Evolutionary conservation across 2,797 vertebrate genomes (phyloP), one percentile per base, ranked within the genome.

Genomic region (Monodelphis domestica): DNA sequence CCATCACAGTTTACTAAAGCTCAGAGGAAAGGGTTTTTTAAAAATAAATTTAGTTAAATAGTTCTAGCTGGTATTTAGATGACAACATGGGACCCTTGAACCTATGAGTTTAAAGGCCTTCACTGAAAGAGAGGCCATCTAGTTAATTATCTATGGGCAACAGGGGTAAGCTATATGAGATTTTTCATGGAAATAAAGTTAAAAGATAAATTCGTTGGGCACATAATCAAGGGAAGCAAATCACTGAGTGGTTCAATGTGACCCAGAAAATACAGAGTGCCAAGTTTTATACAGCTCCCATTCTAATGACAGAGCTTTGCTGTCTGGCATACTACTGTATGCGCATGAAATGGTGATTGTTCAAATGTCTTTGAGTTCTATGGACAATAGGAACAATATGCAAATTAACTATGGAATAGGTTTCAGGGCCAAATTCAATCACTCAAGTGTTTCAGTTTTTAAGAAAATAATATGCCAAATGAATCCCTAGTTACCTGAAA

Each of bases 401-500:
- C 93, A 96, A 94, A 96, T 96, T 91, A 96, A 54, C 94, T 78
- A 88, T 45, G 95, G 95, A 55, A 92, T 93, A 87, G 97, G 91
- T 96, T 96, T 90, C 94, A 53, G 91, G 92, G 84, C 95, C 91
- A 90, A 92, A 89, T 95, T 93, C 88, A 96, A 96, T 97, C 96
- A 95, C 53, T 53, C 53, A 53, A 5, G 53, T 53, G 53, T 53
- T 53, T 0, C 96, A 90, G 89, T 90, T 78, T 95, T 96, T 96
- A 96, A 92, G 92, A 92, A 89, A 93, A 95, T 96, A 91, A 96
- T 95, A 96, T 95, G 94, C 95, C 93, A 94, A 97, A 97, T 92
- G 96, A 96, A 91, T 92, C 90, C 90, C 55, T 90, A 96, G 91
- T 95, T 96, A 92, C 89, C 93, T 92, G 89, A 92, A 91, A 94